Evolutionary conservation across 2,888 invertebrate genomes (phyloP).

Genomic region (Drosophila mettleri): DNA sequence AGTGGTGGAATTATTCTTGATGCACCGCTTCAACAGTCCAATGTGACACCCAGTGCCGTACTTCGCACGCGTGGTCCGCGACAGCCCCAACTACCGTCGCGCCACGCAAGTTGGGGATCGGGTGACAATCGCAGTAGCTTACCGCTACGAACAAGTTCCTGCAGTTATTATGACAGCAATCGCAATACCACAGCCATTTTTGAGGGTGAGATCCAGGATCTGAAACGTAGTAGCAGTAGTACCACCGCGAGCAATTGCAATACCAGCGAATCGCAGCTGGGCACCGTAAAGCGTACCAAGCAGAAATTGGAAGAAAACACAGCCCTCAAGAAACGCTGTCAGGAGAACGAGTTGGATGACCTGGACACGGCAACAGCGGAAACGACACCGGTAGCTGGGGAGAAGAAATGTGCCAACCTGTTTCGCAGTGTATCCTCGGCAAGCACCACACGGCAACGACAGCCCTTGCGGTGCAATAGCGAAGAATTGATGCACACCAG

Average conservation of each 20-base stretch:
- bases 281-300: constrained; percentile 90
- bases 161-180: constrained; percentile 89
- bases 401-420: constrained; percentile 73
- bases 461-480: constrained; percentile 83
- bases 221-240: constrained; percentile 72
- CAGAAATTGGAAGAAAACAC: constrained; percentile 88
- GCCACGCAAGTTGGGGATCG: constrained; percentile 94
- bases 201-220: constrained; percentile 84
- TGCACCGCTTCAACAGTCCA: constrained; percentile 36
- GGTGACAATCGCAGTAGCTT: constrained; percentile 88
- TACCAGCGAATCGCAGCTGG: constrained; percentile 80
- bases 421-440: constrained; percentile 83
- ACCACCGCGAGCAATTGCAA: constrained; percentile 70
- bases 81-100: constrained; percentile 88
- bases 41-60: constrained; percentile 35
- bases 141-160: constrained; percentile 89
- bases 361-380: constrained; percentile 21
- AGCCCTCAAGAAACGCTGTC: constrained; percentile 82
- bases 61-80: constrained; percentile 83
- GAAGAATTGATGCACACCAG: constrained; percentile 84
- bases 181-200: constrained; percentile 83
- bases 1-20: constrained; percentile 77
- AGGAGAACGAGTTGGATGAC: constrained; percentile 69
- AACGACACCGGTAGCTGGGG: constrained; percentile 1
- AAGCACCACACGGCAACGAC: constrained; percentile 77